Base-by-base conservation (phyloP, 1,140 invertebrate genomes). In the Littorina saxatilis region DNA sequence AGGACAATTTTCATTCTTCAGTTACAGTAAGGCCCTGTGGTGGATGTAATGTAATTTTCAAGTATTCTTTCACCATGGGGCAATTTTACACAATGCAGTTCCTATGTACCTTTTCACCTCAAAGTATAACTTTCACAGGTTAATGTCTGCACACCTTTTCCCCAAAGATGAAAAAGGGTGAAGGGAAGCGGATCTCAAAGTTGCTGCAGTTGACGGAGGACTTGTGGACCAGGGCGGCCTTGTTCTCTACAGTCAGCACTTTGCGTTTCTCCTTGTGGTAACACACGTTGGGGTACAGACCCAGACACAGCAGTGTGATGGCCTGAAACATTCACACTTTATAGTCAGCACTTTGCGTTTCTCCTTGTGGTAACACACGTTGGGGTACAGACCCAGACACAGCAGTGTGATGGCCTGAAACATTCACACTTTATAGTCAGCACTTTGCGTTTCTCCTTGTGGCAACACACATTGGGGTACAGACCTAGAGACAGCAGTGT, bases 221-320 rank as follows among this genome's bases (percentile, higher is more conserved):
- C 91, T 99, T 99, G 92, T 99, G 97, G 75, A 99, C 96, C 0
- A 99, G 92, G 0, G 98, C 98, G 4, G 96, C 95, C 92, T 98
- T 98, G 32, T 96, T 96, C 93, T 99, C 98, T 0, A 97, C 97
- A 5, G 98, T 99, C 27, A 99, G 93, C 17, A 99, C 97, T 93
- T 98, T 99, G 68, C 98, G 94, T 90, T 99, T 99, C 75, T 98
- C 97, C 91, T 98, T 98, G 90, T 99, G 97, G 87, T 95, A 96
- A 90, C 98, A 99, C 5, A 99, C 96, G 92, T 99, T 99, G 0
- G 98, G 98, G 93, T 99, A 99, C 1, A 98, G 94, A 3, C 98
- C 98, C 93, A 97, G 95, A 82, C 95, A 96, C 82, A 99, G 94
- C 27, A 99, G 92, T 0, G 96, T 96, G 63, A 97, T 95, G 0